These are phyloP conservation scores for Sanderia malayensis DNA, from an alignment of 30 jellyfish, hydroid and myxozoan genomes.

Conservation along the genomic window DNA sequence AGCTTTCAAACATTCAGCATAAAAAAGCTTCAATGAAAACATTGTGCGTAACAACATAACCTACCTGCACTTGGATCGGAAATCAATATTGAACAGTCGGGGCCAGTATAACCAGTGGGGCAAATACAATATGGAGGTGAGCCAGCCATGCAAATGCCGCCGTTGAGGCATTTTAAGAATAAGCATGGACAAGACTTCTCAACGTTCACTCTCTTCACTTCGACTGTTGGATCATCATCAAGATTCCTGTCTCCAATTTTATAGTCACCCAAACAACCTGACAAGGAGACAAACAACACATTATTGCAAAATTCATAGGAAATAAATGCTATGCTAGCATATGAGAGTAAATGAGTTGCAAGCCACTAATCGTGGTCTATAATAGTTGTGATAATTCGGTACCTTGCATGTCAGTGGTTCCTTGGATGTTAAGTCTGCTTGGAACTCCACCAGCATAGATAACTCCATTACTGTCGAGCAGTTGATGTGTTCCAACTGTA, in stretches of 20 bases:
- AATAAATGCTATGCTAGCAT: no score
- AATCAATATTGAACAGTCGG: conserved; percentile 38
- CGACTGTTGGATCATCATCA: conserved; percentile 46
- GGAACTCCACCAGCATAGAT: conserved; percentile 94
- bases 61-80: conserved; percentile 57
- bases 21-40: no score
- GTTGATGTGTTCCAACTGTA: conserved; percentile 76
- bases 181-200: conserved; percentile 72
- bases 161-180: conserved; percentile 73
- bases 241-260: conserved; percentile 49
- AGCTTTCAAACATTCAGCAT: no score
- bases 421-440: conserved; percentile 22
- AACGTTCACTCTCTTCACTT: conserved; percentile 60
- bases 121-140: conserved; percentile 97
- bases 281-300: no score
- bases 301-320: no score
- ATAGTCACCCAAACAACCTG: conserved; percentile 81
- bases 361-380: no score
- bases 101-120: conserved; percentile 73
- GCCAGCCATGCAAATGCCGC: conserved; percentile 94
- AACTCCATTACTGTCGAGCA: conserved; percentile 82
- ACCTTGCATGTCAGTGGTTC: conserved; percentile 83
- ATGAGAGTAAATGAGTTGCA: no score
- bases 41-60: no score
- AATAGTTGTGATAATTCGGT: no score